These are phyloP conservation scores for Agrotis clavis DNA, from an alignment of 2,888 invertebrate genomes.

Conservation along the genomic window DNA sequence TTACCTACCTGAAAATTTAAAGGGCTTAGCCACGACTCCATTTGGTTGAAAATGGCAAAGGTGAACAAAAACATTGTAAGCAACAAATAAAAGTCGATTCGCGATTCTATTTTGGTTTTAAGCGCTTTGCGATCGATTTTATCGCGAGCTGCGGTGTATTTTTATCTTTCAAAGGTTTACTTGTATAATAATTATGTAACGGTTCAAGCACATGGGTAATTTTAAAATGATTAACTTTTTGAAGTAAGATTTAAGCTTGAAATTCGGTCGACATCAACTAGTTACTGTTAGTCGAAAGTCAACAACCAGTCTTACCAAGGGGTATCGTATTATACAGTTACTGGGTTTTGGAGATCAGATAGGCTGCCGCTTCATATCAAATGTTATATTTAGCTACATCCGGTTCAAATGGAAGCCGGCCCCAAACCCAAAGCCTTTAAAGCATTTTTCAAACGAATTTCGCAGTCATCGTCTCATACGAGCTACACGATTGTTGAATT, in stretches of 20 bases:
- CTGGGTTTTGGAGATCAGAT: too few species aligned
- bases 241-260: neutral
- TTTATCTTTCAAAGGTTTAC: constrained; percentile 43
- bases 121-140: constrained; percentile 41
- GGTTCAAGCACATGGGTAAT: neutral
- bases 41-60: constrained; percentile 35
- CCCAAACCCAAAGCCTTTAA: neutral
- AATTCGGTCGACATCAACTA: neutral
- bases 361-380: too few species aligned
- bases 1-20: neutral
- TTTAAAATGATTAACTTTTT: neutral
- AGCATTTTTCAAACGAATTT: neutral
- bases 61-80: constrained; percentile 19
- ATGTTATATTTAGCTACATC: too few species aligned
- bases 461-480: too few species aligned
- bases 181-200: neutral
- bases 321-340: too few species aligned
- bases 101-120: constrained; percentile 49
- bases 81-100: constrained; percentile 39
- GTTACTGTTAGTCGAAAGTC: too few species aligned
- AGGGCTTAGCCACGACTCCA: constrained; percentile 1
- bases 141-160: constrained; percentile 37
- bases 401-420: too few species aligned
- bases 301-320: too few species aligned
- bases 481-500: constrained; percentile 10